Percentiles rank a stretch among this genome's conserved stretches.
These are phyloP conservation scores for Tachycineta bicolor DNA, from an alignment of 2,113 vertebrate genomes.

Conservation along the genomic window DNA sequence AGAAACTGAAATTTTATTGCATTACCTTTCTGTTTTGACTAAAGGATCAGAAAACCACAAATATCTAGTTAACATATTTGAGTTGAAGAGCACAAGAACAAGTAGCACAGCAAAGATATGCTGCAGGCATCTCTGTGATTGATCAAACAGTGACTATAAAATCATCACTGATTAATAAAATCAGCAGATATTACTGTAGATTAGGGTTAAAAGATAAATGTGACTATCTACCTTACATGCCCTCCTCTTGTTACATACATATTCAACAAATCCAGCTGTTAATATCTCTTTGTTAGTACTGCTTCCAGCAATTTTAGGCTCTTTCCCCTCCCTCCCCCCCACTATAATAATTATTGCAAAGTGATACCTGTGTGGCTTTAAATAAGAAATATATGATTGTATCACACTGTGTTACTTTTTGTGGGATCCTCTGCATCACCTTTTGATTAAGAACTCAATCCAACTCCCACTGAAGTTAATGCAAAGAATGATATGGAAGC, in stretches of 20 bases:
- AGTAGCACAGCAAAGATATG: neutral
- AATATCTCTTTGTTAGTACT: neutral
- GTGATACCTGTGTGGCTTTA: neutral
- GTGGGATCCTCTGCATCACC: conserved; percentile 16
- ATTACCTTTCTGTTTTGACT: neutral
- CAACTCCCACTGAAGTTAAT: conserved; percentile 22
- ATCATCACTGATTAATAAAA: neutral
- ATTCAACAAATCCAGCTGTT: neutral
- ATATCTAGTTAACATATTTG: neutral
- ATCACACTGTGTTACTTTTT: neutral
- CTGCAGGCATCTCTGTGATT: neutral
- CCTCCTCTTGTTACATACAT: neutral
- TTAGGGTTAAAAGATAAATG: neutral
- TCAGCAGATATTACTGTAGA: neutral
- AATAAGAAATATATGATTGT: neutral
- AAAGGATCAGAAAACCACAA: neutral
- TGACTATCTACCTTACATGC: neutral
- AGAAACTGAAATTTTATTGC: neutral
- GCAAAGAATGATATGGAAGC: neutral
- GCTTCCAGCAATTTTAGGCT: neutral
- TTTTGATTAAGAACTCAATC: conserved; percentile 41
- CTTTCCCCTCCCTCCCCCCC: neutral
- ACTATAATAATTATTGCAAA: neutral
- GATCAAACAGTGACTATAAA: neutral
- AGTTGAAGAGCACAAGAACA: neutral